Base-by-base conservation (phyloP, 2,113 vertebrate genomes). In the Hippocampus guttulatus region DNA sequence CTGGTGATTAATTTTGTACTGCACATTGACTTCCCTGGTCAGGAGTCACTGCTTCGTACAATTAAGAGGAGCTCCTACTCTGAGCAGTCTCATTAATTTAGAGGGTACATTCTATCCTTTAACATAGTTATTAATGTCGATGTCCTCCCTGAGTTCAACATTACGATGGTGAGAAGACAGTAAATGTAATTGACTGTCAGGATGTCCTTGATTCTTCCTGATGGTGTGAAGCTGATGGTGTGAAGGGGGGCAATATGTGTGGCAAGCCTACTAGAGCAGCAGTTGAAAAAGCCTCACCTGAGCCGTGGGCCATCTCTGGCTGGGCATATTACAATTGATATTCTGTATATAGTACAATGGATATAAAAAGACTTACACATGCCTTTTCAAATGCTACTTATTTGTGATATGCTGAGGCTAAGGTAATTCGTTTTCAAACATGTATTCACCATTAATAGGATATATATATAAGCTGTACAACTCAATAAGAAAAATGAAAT, bases 11-110 rank as follows among this genome's bases (percentile, higher is more conserved):
- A 89, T 91, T 92, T 84, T 87, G 76, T 69, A 79, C 75, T 30
- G 67, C 33, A 65, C 25, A 58, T 83, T 78, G 83, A 88, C 49
- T 62, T 88, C 84, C 85, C 88, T 82, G 47, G 79, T 91, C 87
- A 88, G 86, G 76, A 90, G 80, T 88, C 90, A 85, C 89, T 91
- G 91, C 92, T 91, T 87, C 51, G 52, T 90, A 76, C 85, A 88
- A 92, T 92, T 88, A 91, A 64, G 66, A 80, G 38, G 58, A 49
- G 47, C 62, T 63, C 73, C 75, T 85, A 69, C 71, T 78, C 75
- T 20, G 69, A 88, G 84, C 75, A 75, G 74, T 74, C 80, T 70
- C 60, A 76, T 87, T 90, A 77, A 77, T 73, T 23, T 70, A 61
- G 68, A 52, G 68, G 69, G 78, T 64, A 58, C 75, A 73, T 64